Base-by-base conservation (phyloP, 92 coral and sea anemone species). In the Zoanthus gigantus region DNA sequence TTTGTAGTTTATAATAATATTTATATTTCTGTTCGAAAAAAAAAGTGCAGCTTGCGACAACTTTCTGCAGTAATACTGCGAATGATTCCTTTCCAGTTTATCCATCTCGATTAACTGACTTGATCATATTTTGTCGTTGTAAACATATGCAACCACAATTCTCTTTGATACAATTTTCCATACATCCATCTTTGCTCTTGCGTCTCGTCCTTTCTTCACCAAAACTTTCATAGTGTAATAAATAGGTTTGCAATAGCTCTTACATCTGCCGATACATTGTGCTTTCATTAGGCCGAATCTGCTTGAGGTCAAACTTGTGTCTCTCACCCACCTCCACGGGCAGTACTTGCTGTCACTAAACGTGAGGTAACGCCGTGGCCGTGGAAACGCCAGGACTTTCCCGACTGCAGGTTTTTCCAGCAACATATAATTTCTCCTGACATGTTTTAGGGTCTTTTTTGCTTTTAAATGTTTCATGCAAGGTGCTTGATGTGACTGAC, bases 291-390 rank as follows among this genome's bases (percentile, higher is more conserved):
- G 52, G 34, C 52, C 23, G 31, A 30, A 30, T 47, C 18, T 47
- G 48, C 45, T 57, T 48, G 47, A 57, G 29, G 63, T 8, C 30
- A 75, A 75, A 23, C 61, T 75, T 75, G 79, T 48, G 17, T 75
- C 79, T 23, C 61, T 75, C 28, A 75, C 79, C 79, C 79, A 75
- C 45, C 79, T 48, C 79, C 79, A 75, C 60, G 79, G 79, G 63
- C 79, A 75, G 28, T 75, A 75, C 42, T 75, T 75, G 79, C 79
- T 75, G 61, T 48, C 79, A 23, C 60, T 23, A 18, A 61, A 15
- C 37, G 79, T 75, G 79, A 75, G 60, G 58, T 75, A 61, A 75
- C 79, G 79, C 13, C 61, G 79, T 18, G 61, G 63, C n/a, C 79
- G 79, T 12, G 61, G 79, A 75, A 75, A 75, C n/a, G 58, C 63